Percentiles rank a stretch among this genome's conserved stretches.
Evolutionary conservation across 2,888 invertebrate species (phyloP).

Genomic region (Nezara viridula): DNA sequence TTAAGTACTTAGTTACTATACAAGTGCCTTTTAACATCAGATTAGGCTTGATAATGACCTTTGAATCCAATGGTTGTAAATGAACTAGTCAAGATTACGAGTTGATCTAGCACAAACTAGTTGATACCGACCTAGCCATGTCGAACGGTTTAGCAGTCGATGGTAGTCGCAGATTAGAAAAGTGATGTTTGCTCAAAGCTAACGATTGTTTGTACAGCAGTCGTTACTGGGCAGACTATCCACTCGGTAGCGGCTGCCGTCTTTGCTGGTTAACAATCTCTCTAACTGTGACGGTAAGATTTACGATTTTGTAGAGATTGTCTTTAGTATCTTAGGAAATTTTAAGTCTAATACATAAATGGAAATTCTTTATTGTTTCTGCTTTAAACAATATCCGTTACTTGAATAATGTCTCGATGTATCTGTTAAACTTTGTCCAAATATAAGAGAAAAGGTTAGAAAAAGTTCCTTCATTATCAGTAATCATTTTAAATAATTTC

Average conservation of each 20-base stretch:
- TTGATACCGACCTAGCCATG: background rate
- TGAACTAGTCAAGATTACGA: background rate
- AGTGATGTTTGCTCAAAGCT: background rate
- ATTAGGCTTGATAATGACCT: background rate
- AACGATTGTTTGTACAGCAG: constrained; percentile 1
- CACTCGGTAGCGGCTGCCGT: background rate
- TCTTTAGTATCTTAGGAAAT: background rate
- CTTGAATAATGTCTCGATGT: no score
- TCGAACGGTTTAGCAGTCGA: background rate
- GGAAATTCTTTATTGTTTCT: no score
- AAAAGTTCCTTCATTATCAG: no score
- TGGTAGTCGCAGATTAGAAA: background rate
- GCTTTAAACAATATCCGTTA: no score
- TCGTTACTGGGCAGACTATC: background rate
- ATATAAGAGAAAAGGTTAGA: no score
- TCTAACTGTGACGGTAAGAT: background rate
- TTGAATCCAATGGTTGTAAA: background rate
- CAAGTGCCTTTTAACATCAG: background rate
- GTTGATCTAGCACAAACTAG: background rate
- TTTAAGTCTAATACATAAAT: no score
- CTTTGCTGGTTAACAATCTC: background rate
- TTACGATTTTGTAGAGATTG: background rate
- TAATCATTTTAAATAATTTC: no score
- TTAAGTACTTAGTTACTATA: background rate
- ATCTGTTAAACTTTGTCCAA: no score